Evolutionary conservation across 2,797 vertebrate genomes (phyloP).

Genomic region (Semotilus atromaculatus): DNA sequence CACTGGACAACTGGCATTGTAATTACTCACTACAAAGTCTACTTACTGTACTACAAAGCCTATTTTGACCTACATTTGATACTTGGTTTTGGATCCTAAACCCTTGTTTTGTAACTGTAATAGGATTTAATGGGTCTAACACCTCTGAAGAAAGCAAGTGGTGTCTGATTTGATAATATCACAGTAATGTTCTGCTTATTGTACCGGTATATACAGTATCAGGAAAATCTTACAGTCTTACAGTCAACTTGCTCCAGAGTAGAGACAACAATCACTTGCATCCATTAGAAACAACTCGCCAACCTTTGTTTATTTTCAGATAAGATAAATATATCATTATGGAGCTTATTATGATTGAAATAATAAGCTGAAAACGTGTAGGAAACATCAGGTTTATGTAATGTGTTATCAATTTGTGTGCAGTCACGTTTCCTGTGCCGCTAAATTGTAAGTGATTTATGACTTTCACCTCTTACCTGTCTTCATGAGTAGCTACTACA

Average conservation of each 20-base stretch:
- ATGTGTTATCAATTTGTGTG: background rate
- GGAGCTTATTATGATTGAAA: constrained; percentile 1
- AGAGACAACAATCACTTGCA: background rate
- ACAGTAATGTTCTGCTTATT: background rate
- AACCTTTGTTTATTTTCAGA: constrained; percentile 29
- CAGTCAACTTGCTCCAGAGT: background rate
- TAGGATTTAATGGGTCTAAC: background rate
- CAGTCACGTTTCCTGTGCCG: background rate
- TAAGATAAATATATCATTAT: constrained; percentile 23
- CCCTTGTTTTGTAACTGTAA: constrained; percentile 11
- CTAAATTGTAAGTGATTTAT: constrained; percentile 13
- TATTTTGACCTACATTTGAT: background rate
- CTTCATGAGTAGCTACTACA: background rate
- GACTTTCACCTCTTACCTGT: constrained; percentile 8
- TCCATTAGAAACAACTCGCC: background rate
- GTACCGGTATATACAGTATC: background rate
- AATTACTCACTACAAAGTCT: constrained; percentile 3
- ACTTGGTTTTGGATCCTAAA: background rate
- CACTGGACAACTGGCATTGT: background rate
- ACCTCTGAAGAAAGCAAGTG: constrained; percentile 10
- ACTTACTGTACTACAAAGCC: constrained; percentile 20
- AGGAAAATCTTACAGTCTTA: background rate
- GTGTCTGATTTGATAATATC: constrained; percentile 23
- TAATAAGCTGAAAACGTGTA: background rate
- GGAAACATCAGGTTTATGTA: background rate